Evolutionary conservation across 2,888 invertebrate genomes (phyloP).

Genomic region (Salticus scenicus): DNA sequence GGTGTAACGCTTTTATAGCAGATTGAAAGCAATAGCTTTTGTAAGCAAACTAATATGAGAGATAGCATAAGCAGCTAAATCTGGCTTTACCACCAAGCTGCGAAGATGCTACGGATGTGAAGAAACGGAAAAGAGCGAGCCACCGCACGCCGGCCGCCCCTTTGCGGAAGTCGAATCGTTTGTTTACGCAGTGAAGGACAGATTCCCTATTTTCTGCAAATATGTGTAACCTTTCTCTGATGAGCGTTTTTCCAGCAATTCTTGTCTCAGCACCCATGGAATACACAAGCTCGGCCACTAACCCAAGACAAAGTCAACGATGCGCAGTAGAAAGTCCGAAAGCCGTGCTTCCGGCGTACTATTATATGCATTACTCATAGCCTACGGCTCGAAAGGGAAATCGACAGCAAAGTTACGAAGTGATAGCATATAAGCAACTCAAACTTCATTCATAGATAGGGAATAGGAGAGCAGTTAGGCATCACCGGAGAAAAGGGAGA

Average conservation of each 20-base stretch:
- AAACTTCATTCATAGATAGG: neutral
- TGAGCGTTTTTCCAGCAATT: neutral
- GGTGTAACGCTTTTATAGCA: no score
- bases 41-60: no score
- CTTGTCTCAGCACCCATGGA: neutral
- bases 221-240: neutral
- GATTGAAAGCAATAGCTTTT: no score
- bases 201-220: neutral
- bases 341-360: conserved; percentile 26
- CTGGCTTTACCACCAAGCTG: no score
- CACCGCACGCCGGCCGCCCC: neutral
- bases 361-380: conserved; percentile 11
- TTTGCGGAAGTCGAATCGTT: neutral
- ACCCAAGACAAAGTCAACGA: conserved; percentile 30
- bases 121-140: no score
- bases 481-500: no score
- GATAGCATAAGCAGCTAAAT: no score
- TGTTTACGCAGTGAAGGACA: neutral
- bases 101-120: no score
- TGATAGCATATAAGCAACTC: neutral
- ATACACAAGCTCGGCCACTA: neutral
- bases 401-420: neutral
- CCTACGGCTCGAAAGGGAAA: neutral
- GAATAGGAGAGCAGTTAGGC: neutral
- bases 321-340: conserved; percentile 22